These are phyloP conservation scores for Zapornia atra DNA, from an alignment of 2,113 vertebrate species.

Conservation along the genomic window DNA sequence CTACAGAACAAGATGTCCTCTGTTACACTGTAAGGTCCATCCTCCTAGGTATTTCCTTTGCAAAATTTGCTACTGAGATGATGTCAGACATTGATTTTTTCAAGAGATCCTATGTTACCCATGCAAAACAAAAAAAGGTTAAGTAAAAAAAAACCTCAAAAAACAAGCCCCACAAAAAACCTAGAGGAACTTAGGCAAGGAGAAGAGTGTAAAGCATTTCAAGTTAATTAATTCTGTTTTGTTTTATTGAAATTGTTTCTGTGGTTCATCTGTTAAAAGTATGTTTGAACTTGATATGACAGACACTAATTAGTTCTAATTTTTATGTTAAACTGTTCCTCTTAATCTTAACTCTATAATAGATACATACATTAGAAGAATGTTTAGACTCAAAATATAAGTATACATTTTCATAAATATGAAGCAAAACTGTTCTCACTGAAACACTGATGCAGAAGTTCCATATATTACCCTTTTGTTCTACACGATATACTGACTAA, in stretches of 20 bases:
- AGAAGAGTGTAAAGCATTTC: background rate
- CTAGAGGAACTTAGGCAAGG: background rate
- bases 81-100: background rate
- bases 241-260: background rate
- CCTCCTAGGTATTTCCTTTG: background rate
- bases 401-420: background rate
- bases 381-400: background rate
- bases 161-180: background rate
- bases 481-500: background rate
- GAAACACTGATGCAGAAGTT: background rate
- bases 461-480: background rate
- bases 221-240: background rate
- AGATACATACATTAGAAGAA: background rate
- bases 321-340: background rate
- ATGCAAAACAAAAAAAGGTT: background rate
- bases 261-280: background rate
- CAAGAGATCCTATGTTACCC: background rate
- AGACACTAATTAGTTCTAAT: background rate
- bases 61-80: background rate
- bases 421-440: background rate
- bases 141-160: background rate
- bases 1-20: background rate
- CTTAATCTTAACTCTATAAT: background rate
- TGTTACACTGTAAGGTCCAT: background rate
- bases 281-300: background rate